Conservation (phyloP, 2,888 invertebrate genomes). For the Agonopterix alstromeriana region DNA sequence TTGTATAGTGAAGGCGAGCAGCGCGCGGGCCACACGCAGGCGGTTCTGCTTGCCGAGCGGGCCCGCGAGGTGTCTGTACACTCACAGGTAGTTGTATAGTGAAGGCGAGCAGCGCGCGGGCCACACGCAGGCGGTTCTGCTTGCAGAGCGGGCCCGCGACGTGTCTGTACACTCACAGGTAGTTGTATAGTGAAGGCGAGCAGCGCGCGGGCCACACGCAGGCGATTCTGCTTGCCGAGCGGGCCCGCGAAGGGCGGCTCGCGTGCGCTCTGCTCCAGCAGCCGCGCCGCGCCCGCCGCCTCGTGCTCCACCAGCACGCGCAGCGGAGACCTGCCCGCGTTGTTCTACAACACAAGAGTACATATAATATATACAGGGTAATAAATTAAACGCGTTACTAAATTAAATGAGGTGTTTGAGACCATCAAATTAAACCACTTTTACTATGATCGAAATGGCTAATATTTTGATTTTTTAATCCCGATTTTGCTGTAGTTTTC, state of each 20-base stretch:
- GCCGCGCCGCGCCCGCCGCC: constrained; percentile 48
- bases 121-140: constrained; percentile 63
- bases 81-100: constrained; percentile 10
- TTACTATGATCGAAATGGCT: too few species aligned
- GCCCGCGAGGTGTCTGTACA: constrained; percentile 18
- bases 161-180: neutral
- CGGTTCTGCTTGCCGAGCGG: constrained; percentile 70
- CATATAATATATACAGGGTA: too few species aligned
- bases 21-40: constrained; percentile 54
- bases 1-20: constrained; percentile 31
- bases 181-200: constrained; percentile 27
- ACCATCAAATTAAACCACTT: too few species aligned
- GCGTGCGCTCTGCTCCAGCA: constrained; percentile 64
- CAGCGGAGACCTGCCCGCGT: constrained; percentile 37
- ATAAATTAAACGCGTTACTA: too few species aligned
- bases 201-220: constrained; percentile 56
- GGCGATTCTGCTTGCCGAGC: constrained; percentile 66
- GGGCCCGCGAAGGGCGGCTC: constrained; percentile 69
- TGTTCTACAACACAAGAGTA: constrained; percentile 6
- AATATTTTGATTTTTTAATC: too few species aligned
- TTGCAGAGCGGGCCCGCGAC: constrained; percentile 69
- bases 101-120: constrained; percentile 43
- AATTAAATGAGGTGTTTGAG: too few species aligned
- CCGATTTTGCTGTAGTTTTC: too few species aligned
- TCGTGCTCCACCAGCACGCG: constrained; percentile 57